These are phyloP conservation scores for Tricholauxania praeusta DNA, from an alignment of 2,888 invertebrate species.

Conservation along the genomic window DNA sequence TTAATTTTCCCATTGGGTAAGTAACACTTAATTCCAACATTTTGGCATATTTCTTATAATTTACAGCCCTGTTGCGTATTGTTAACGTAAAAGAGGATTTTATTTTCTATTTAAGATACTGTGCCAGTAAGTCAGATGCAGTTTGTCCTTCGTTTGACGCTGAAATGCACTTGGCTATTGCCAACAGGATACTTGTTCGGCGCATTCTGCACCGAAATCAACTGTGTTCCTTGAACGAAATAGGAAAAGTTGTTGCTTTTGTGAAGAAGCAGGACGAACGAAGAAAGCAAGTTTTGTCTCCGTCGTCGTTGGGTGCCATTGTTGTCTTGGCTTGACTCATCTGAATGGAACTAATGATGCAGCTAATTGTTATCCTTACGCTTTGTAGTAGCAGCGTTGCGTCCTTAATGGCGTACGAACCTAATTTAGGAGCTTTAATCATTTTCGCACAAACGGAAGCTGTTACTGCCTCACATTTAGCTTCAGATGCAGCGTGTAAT, in stretches of 20 bases:
- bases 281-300: conserved; percentile 22
- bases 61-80: too few relatives aligned
- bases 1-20: too few relatives aligned
- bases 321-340: conserved; percentile 35
- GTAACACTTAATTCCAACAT: too few relatives aligned
- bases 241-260: conserved; percentile 5
- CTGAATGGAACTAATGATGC: conserved; percentile 50
- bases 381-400: conserved; percentile 32
- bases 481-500: conserved; percentile 43
- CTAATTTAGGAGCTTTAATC: conserved; percentile 28
- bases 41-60: too few relatives aligned
- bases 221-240: neutral
- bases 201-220: neutral
- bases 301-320: conserved; percentile 29
- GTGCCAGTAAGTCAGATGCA: conserved; percentile 18
- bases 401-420: conserved; percentile 26
- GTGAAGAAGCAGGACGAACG: conserved; percentile 14
- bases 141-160: too few relatives aligned
- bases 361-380: conserved; percentile 46
- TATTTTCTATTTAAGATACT: conserved; percentile 8
- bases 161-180: too few relatives aligned
- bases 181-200: neutral
- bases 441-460: conserved; percentile 14
- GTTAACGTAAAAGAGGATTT: neutral
- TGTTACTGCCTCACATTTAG: conserved; percentile 25